These are phyloP conservation scores for Tenthredo notha DNA, from an alignment of 2,888 invertebrate genomes.

Conservation along the genomic window DNA sequence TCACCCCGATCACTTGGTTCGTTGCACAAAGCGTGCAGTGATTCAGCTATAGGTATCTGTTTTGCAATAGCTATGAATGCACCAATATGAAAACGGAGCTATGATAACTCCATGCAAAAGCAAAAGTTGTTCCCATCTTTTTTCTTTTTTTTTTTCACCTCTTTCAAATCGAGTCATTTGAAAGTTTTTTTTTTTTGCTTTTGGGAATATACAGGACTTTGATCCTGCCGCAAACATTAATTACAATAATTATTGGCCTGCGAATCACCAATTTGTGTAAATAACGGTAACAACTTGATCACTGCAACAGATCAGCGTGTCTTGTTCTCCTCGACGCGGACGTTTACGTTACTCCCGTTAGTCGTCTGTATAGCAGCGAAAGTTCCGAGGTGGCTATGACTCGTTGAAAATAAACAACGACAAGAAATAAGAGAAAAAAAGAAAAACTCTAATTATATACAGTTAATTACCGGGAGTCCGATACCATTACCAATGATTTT, in stretches of 20 bases:
- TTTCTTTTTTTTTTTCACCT: background rate
- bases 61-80: background rate
- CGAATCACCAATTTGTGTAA: background rate
- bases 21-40: background rate
- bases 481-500: conserved; percentile 40
- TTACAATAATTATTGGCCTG: background rate
- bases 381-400: conserved; percentile 18
- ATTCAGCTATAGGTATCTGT: background rate
- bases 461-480: conserved; percentile 34
- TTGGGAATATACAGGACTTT: background rate
- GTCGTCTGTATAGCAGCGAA: conserved; percentile 11
- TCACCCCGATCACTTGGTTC: background rate
- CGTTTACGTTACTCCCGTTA: conserved; percentile 9
- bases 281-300: background rate
- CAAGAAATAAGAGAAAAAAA: background rate
- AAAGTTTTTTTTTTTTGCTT: background rate
- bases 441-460: conserved; percentile 2
- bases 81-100: background rate
- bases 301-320: background rate
- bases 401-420: background rate
- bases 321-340: background rate
- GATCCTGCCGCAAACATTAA: background rate
- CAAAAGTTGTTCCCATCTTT: background rate
- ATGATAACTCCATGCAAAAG: background rate
- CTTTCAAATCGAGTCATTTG: background rate